These are phyloP conservation scores for Typhlomys cinereus DNA, from an alignment of 2,113 vertebrate species.

Conservation along the genomic window DNA sequence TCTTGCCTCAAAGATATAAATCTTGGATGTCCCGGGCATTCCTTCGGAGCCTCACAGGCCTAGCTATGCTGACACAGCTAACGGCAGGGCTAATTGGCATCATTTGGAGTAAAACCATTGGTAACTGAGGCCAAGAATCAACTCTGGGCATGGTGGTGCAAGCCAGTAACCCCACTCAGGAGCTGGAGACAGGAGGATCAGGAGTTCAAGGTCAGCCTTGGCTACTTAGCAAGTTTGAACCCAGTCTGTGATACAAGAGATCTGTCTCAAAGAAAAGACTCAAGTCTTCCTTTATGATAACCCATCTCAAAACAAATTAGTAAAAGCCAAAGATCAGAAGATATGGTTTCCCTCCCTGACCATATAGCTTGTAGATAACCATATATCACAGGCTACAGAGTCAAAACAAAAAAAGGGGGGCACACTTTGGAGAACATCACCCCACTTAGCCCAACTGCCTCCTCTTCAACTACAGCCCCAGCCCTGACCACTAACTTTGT, in stretches of 20 bases:
- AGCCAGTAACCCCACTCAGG: not conserved
- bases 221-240: not conserved
- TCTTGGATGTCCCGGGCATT: not conserved
- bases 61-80: not conserved
- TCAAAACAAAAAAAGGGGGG: not conserved
- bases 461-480: not conserved
- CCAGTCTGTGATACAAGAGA: not conserved
- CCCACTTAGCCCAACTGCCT: not conserved
- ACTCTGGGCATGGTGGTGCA: not conserved
- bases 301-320: not conserved
- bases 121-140: not conserved
- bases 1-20: not conserved
- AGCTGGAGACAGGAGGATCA: not conserved
- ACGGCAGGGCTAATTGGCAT: not conserved
- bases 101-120: not conserved
- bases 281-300: not conserved
- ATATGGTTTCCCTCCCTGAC: not conserved
- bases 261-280: not conserved
- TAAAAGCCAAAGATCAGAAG: not conserved
- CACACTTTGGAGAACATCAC: not conserved
- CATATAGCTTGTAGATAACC: not conserved
- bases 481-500: not conserved
- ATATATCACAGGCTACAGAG: not conserved
- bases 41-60: not conserved
- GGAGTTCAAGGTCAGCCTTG: no score